Evolutionary conservation across 2,888 invertebrate genomes (phyloP), one percentile per base, ranked within the genome.

Genomic region (Pegoplata infirma): DNA sequence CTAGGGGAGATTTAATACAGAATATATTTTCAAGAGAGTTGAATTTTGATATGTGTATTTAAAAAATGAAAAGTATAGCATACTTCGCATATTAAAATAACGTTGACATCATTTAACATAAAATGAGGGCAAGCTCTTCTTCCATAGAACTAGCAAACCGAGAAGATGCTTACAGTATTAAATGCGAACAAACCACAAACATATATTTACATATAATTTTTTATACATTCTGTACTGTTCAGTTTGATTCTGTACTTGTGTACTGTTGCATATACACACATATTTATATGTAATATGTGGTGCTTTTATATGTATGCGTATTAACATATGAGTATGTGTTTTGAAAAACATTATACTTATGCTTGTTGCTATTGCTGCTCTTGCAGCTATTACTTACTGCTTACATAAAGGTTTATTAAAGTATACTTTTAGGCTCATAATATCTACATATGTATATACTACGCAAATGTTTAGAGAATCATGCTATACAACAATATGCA

Each of bases 361-460:
- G 36, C 12, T 32, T 40, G 36, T 40, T 40, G 36, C 36, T 40
- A 40, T 12, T 36, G 19, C 47, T 49, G 32, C 36, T 40, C 12
- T 12, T 36, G 19, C 47, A 36, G 32, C 12, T 49, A 49, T 51
- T 51, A 51, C 63, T 61, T 28, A 53, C 25, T 59, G 46, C 59
- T 19, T 51, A 36, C 36, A 63, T 63, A 51, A 63, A 49, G 49
- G 49, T 63, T 49, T 63, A 63, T 63, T 63, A 63, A 36, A 49
- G 63, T 36, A 63, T 63, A 63, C 63, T 19, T 63, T 63, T 51
- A 63, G 63, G 63, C 63, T 63, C 19, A 51, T 16, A 23, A 17
- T 32, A 16, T 61, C 7, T 19, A 28, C 16, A 17, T 46, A 36
- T 12, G 19, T 46, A 23, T 59, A 14, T 21, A 2, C 36, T 40